These are phyloP conservation scores for Ennomos quercinarius DNA, from an alignment of 2,888 invertebrate genomes.

Conservation along the genomic window DNA sequence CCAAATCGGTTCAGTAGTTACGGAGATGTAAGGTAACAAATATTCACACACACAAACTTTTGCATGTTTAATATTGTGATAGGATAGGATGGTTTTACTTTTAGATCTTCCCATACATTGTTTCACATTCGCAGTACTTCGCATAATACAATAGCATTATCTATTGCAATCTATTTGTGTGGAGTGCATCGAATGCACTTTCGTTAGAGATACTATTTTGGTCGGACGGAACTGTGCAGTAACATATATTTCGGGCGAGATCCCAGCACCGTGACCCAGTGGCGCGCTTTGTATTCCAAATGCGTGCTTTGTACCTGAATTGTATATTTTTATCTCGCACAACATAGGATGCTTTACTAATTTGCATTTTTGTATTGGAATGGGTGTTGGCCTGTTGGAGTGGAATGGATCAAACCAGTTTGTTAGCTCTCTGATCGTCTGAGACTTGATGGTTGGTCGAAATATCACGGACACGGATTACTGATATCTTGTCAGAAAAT, in stretches of 20 bases:
- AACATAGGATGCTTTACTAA: constrained; percentile 26
- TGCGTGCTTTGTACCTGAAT: constrained; percentile 57
- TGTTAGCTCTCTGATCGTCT: constrained; percentile 13
- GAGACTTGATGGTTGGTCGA: background rate
- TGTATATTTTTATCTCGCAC: constrained; percentile 54
- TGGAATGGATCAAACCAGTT: constrained; percentile 25
- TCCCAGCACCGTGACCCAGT: constrained; percentile 76
- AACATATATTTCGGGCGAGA: constrained; percentile 69
- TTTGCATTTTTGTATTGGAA: constrained; percentile 29
- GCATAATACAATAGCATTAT: background rate
- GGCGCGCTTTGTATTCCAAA: constrained; percentile 68
- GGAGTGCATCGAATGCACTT: constrained; percentile 55
- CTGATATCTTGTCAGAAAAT: too few species aligned
- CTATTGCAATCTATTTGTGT: constrained; percentile 27
- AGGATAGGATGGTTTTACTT: too few species aligned
- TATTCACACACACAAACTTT: too few species aligned
- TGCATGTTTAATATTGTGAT: too few species aligned
- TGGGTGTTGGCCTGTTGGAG: constrained; percentile 2
- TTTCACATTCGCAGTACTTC: too few species aligned
- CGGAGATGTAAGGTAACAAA: too few species aligned
- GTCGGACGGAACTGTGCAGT: constrained; percentile 58
- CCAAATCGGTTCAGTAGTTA: too few species aligned
- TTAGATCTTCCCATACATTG: too few species aligned
- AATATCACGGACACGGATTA: too few species aligned
- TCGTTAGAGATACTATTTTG: constrained; percentile 62